phyloP scores from a whole-genome alignment of 2,797 vertebrate genomes.

The Nannoperca australis region DNA sequence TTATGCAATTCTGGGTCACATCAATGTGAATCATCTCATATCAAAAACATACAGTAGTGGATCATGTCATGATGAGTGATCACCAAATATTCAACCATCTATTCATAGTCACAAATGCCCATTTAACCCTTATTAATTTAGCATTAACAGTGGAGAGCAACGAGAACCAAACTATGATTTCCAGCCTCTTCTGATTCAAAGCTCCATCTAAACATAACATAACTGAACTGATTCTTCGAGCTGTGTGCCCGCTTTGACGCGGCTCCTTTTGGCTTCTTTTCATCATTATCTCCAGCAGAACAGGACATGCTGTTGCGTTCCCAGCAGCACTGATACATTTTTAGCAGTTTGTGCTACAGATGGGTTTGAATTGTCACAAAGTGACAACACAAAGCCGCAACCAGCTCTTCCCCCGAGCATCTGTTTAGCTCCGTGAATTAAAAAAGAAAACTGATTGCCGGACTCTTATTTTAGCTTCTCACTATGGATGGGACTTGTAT shows the following conservation, averaged over 20 bases:
- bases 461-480: slow-evolving; percentile 35
- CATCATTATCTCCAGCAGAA: slow-evolving; percentile 54
- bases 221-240: slow-evolving; percentile 19
- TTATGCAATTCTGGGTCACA: slow-evolving; percentile 28
- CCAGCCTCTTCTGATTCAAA: slow-evolving; percentile 26
- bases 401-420: slow-evolving; percentile 43
- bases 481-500: neutral
- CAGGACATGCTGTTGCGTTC: slow-evolving; percentile 56
- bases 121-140: slow-evolving; percentile 27
- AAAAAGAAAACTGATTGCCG: slow-evolving; percentile 22
- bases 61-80: slow-evolving; percentile 19
- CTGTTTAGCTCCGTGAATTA: slow-evolving; percentile 47
- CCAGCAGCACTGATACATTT: slow-evolving; percentile 61
- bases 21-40: slow-evolving; percentile 30
- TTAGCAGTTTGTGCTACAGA: slow-evolving; percentile 57
- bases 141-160: neutral
- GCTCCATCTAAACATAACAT: slow-evolving; percentile 30
- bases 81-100: slow-evolving; percentile 10
- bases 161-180: slow-evolving; percentile 5
- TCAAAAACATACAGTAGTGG: slow-evolving; percentile 12
- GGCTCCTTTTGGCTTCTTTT: slow-evolving; percentile 40
- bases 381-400: slow-evolving; percentile 44
- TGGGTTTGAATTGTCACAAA: slow-evolving; percentile 59
- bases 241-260: slow-evolving; percentile 21
- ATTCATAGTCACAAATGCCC: slow-evolving; percentile 13